Evolutionary conservation across 2,888 invertebrate genomes (phyloP).

Genomic region (Melinaea marsaeus): DNA sequence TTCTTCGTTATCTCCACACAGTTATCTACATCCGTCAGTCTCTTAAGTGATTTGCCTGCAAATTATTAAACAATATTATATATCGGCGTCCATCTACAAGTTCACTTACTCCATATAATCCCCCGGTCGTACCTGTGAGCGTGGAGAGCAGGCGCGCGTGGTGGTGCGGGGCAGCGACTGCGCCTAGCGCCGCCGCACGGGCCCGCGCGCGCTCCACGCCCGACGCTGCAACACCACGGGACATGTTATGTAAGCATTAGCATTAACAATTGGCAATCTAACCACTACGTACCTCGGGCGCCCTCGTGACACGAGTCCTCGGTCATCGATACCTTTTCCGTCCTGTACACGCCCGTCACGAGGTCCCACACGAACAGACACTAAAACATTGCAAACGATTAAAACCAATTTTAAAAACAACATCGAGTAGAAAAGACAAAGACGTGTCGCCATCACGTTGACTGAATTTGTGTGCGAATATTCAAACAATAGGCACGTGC

Average conservation of each 20-base stretch:
- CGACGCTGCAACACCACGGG: slow-evolving; percentile 46
- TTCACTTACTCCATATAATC: no score
- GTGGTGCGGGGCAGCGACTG: slow-evolving; percentile 59
- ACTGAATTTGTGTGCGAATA: neutral
- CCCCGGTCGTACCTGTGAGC: slow-evolving; percentile 52
- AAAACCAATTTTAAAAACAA: neutral
- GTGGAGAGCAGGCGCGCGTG: slow-evolving; percentile 69
- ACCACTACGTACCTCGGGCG: slow-evolving; percentile 52
- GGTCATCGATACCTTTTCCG: slow-evolving; percentile 68
- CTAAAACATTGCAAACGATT: slow-evolving; percentile 38
- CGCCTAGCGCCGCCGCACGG: slow-evolving; percentile 61
- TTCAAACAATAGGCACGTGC: neutral
- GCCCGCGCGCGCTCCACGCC: slow-evolving; percentile 65
- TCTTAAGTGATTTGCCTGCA: slow-evolving; percentile 67
- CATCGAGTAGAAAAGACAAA: neutral
- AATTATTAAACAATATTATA: slow-evolving; percentile 7
- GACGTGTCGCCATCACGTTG: neutral
- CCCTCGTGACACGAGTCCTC: slow-evolving; percentile 72
- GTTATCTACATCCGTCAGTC: slow-evolving; percentile 73
- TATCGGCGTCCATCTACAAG: neutral
- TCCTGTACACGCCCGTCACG: slow-evolving; percentile 69
- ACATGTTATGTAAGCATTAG: neutral
- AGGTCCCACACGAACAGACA: slow-evolving; percentile 74
- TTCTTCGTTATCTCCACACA: slow-evolving; percentile 76
- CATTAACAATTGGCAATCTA: neutral